These are phyloP conservation scores for Scaptomyza caliginosa DNA, from an alignment of 2,888 invertebrate species.

Conservation along the genomic window DNA sequence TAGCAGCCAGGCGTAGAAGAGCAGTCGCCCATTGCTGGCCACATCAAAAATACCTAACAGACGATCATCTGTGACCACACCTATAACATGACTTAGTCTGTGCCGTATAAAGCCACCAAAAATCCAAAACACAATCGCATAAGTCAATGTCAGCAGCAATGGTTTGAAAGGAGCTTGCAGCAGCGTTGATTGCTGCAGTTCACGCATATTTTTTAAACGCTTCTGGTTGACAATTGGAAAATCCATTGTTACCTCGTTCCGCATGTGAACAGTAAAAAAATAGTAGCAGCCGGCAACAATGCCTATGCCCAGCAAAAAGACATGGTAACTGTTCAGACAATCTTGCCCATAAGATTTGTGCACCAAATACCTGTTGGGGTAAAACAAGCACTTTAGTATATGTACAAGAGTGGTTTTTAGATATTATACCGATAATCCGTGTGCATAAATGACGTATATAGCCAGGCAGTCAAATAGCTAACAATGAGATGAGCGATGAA, in stretches of 20 bases:
- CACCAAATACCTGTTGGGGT: constrained; percentile 52
- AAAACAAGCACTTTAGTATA: not conserved
- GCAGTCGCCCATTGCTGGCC: constrained; percentile 80
- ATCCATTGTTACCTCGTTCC: constrained; percentile 84
- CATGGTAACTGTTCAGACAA: constrained; percentile 88
- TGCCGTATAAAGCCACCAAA: constrained; percentile 86
- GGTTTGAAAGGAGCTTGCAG: constrained; percentile 87
- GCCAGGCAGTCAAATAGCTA: constrained; percentile 88
- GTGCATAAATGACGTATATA: constrained; percentile 88
- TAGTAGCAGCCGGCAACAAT: constrained; percentile 88
- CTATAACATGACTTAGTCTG: constrained; percentile 85
- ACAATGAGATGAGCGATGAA: constrained; percentile 86
- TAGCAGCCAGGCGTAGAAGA: constrained; percentile 89
- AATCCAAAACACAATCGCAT: constrained; percentile 86
- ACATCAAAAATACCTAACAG: constrained; percentile 81
- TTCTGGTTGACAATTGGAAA: constrained; percentile 88
- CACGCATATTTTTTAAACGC: constrained; percentile 86
- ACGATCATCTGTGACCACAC: constrained; percentile 82
- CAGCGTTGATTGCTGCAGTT: constrained; percentile 86
- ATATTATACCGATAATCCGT: constrained; percentile 85
- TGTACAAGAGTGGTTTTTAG: too few relatives aligned
- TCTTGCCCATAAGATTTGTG: constrained; percentile 76
- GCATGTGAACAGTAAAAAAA: constrained; percentile 72
- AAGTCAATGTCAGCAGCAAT: constrained; percentile 87
- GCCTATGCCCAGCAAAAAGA: constrained; percentile 88